These are phyloP conservation scores for Calephelis virginiensis DNA, from an alignment of 1,140 invertebrate species.

Conservation along the genomic window DNA sequence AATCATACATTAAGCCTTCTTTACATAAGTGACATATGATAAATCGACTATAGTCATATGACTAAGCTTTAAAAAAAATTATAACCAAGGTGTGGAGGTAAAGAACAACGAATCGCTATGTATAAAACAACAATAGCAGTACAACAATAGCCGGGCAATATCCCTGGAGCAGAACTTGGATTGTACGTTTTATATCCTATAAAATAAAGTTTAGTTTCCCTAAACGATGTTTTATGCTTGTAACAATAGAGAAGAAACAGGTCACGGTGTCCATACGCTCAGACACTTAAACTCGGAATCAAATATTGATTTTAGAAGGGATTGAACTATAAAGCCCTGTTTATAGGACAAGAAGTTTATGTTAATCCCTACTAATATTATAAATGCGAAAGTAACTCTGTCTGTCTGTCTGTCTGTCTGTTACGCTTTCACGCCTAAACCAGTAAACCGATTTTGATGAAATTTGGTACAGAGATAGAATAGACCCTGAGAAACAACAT, in stretches of 20 bases:
- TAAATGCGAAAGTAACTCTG: no score
- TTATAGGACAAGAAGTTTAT: background rate
- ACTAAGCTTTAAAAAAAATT: constrained; percentile 11
- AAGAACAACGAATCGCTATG: constrained; percentile 8
- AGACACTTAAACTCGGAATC: constrained; percentile 26
- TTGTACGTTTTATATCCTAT: constrained; percentile 1
- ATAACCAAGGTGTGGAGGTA: constrained; percentile 5
- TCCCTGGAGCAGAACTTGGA: constrained; percentile 8
- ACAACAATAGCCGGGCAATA: constrained; percentile 20
- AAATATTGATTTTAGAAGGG: constrained; percentile 24
- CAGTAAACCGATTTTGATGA: no score
- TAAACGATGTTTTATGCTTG: constrained; percentile 6
- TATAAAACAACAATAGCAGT: constrained; percentile 18
- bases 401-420: no score
- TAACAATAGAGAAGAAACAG: constrained; percentile 19
- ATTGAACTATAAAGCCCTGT: constrained; percentile 6
- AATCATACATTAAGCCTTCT: no score
- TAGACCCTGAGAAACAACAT: no score
- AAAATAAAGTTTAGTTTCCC: constrained; percentile 17
- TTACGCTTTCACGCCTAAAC: no score
- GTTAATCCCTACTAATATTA: no score
- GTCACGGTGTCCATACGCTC: constrained; percentile 23
- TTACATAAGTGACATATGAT: background rate
- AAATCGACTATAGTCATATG: background rate
- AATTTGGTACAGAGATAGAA: no score